A percentile compares a stretch with the other conserved stretches of the same genome.
Conservation (phyloP, 2,797 vertebrate genomes). For the Leucoraja ocellata region DNA sequence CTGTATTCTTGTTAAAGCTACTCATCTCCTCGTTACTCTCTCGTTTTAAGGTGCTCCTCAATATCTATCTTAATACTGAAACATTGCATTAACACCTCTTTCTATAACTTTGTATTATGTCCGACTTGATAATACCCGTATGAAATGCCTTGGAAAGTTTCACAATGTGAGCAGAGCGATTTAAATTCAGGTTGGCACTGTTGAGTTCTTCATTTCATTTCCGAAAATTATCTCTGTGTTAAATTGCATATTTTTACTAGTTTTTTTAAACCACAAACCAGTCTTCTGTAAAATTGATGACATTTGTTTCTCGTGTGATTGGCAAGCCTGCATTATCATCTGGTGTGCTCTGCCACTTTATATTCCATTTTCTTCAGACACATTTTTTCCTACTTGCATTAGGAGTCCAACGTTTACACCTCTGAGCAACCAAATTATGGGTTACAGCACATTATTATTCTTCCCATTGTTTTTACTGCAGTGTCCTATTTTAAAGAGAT, state of each 20-base stretch:
- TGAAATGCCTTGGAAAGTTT: neutral
- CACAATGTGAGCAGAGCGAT: too few species aligned
- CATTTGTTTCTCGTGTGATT: neutral
- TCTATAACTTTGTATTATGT: neutral
- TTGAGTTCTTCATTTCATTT: neutral
- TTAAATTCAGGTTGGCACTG: neutral
- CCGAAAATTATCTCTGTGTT: neutral
- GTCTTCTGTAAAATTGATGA: slow-evolving; percentile 7
- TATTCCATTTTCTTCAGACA: neutral
- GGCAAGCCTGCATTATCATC: slow-evolving; percentile 7
- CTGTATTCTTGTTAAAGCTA: neutral
- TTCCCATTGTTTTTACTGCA: neutral
- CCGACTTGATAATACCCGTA: neutral
- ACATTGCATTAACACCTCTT: neutral
- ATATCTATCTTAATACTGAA: neutral
- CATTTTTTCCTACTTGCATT: neutral
- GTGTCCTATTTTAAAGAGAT: neutral
- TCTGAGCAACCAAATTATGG: neutral
- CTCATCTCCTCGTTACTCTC: neutral
- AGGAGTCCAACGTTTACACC: too few species aligned
- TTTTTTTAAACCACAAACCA: neutral
- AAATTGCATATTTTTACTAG: neutral
- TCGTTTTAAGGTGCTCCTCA: neutral
- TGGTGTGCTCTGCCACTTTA: neutral
- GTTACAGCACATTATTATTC: neutral